phyloP scores from a whole-genome alignment of 2,113 vertebrate genomes.

The Neogobius melanostomus region DNA sequence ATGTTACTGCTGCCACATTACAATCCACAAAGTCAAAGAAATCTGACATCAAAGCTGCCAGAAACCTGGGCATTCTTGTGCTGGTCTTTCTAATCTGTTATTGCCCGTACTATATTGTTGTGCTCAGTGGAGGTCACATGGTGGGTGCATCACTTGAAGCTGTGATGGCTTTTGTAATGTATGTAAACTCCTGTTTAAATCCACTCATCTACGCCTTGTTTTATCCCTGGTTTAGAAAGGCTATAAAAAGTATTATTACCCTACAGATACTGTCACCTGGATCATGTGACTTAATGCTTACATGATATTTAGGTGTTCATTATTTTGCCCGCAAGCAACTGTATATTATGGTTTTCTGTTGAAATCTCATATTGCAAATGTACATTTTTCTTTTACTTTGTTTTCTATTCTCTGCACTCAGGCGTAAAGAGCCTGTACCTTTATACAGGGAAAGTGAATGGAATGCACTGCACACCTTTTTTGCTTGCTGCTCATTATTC shows the following conservation, averaged over 20 bases:
- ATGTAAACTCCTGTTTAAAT: slow-evolving; percentile 10
- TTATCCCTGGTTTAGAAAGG: not conserved
- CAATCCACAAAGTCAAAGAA: not conserved
- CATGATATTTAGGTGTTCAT: not conserved
- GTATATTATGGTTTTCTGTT: no score
- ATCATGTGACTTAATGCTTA: not conserved
- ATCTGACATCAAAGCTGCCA: slow-evolving; percentile 2
- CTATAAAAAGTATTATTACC: not conserved
- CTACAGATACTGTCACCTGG: not conserved
- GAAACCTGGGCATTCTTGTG: not conserved
- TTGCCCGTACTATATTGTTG: not conserved
- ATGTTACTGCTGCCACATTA: not conserved
- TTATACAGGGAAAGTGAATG: no score
- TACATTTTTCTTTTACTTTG: no score
- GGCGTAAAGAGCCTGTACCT: no score
- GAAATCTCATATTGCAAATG: no score
- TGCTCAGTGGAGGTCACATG: not conserved
- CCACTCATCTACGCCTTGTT: not conserved
- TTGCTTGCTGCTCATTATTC: no score
- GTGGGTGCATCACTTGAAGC: not conserved
- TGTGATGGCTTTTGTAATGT: not conserved
- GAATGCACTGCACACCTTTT: no score
- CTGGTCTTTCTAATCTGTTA: not conserved
- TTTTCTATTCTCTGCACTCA: no score
- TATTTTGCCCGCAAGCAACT: no score